These are phyloP conservation scores for Myxocyprinus asiaticus DNA, from an alignment of 2,113 vertebrate species.

Conservation along the genomic window DNA sequence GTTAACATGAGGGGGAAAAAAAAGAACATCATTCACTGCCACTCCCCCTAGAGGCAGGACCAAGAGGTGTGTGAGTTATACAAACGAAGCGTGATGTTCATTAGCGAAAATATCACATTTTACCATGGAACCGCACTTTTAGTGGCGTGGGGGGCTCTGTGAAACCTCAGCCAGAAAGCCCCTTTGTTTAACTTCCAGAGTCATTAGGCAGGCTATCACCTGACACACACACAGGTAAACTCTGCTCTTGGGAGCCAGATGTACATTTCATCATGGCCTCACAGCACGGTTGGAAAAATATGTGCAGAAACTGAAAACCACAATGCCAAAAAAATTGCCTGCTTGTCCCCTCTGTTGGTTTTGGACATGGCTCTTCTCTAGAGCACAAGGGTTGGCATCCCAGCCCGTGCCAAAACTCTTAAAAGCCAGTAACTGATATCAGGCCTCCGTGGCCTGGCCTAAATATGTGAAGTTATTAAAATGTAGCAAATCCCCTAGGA, in stretches of 20 bases:
- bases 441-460: constrained; percentile 54
- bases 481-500: constrained; percentile 73
- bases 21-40: constrained; percentile 45
- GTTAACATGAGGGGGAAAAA: constrained; percentile 39
- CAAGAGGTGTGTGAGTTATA: constrained; percentile 60
- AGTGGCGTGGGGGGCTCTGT: constrained; percentile 62
- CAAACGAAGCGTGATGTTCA: constrained; percentile 72
- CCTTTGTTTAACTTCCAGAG: constrained; percentile 71
- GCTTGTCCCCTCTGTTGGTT: constrained; percentile 77
- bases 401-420: constrained; percentile 72
- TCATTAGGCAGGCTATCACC: constrained; percentile 75
- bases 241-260: constrained; percentile 56
- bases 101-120: constrained; percentile 75
- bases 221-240: constrained; percentile 75
- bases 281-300: constrained; percentile 69
- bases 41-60: constrained; percentile 72
- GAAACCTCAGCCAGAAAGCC: constrained; percentile 67
- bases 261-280: constrained; percentile 69
- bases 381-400: constrained; percentile 65
- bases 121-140: constrained; percentile 68
- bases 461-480: constrained; percentile 74
- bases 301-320: constrained; percentile 72
- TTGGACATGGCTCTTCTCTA: constrained; percentile 69
- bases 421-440: constrained; percentile 78
- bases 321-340: constrained; percentile 67